Conservation (phyloP, 2,113 vertebrate species). For the Xiphophorus couchianus region DNA sequence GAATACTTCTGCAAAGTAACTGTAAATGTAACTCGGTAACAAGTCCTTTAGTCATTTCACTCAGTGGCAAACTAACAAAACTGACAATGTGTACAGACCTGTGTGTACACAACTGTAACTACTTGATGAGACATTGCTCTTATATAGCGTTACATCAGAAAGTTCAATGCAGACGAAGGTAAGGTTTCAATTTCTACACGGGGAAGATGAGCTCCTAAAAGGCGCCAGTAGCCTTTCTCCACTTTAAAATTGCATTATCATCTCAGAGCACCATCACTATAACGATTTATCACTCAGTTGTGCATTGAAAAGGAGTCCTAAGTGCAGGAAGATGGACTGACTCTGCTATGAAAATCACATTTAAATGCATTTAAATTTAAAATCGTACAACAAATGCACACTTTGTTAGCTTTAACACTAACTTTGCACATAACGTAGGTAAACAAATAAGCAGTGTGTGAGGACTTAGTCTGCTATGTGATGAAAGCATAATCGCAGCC, state of each 20-base stretch:
- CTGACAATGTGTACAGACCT: background rate
- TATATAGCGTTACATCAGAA: constrained; percentile 47
- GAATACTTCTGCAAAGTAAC: no score
- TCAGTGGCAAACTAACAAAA: constrained; percentile 1
- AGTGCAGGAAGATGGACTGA: constrained; percentile 19
- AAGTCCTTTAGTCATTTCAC: no score
- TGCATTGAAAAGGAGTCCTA: constrained; percentile 21
- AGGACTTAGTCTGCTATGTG: constrained; percentile 24
- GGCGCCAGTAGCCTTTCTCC: constrained; percentile 29
- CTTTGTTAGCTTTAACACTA: background rate
- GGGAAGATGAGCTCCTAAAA: constrained; percentile 28
- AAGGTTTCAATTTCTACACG: constrained; percentile 32
- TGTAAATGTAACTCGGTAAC: no score
- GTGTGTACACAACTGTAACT: constrained; percentile 36
- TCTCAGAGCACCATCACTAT: constrained; percentile 6
- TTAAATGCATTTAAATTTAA: background rate
- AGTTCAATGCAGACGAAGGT: constrained; percentile 12
- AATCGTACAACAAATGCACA: background rate
- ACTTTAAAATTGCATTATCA: constrained; percentile 1
- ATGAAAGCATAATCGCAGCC: constrained; percentile 65
- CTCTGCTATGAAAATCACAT: background rate
- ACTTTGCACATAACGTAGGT: background rate
- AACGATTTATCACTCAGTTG: constrained; percentile 31
- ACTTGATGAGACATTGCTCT: constrained; percentile 41
- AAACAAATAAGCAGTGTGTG: constrained; percentile 25